A percentile compares a stretch with the other conserved stretches of the same genome.
These are phyloP conservation scores for Microctenopoma lineatum DNA, from an alignment of 2,797 vertebrate genomes.

Conservation along the genomic window DNA sequence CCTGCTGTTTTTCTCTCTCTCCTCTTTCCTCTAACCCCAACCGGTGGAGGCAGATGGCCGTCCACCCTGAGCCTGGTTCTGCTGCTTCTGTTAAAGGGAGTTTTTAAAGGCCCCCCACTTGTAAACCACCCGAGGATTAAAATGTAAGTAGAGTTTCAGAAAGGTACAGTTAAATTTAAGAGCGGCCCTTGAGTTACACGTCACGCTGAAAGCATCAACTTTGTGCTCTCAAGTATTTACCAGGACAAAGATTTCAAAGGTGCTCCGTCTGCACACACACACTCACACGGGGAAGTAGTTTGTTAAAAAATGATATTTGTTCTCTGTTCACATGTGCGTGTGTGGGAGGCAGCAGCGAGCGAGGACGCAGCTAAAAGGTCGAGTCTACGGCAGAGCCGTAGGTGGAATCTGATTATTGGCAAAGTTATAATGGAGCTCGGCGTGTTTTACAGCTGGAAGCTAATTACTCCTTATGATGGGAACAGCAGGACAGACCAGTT, in stretches of 20 bases:
- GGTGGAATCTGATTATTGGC: constrained; percentile 66
- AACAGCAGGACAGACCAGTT: constrained; percentile 36
- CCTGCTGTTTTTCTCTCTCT: too few species aligned
- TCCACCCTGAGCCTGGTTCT: too few species aligned
- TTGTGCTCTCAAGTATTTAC: background rate
- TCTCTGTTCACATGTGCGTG: constrained; percentile 35
- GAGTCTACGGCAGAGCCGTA: constrained; percentile 43
- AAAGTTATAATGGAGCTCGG: constrained; percentile 57
- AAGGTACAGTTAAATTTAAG: too few species aligned
- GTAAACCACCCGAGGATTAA: too few species aligned
- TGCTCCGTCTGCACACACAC: constrained; percentile 12
- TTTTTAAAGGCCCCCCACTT: too few species aligned
- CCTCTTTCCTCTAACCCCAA: too few species aligned
- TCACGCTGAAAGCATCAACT: background rate
- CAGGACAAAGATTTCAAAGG: background rate
- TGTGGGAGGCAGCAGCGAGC: constrained; percentile 36
- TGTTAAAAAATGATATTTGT: constrained; percentile 58
- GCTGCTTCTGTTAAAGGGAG: too few species aligned
- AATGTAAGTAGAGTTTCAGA: too few species aligned
- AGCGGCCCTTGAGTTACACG: too few species aligned
- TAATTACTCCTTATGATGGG: constrained; percentile 61
- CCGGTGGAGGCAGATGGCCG: too few species aligned
- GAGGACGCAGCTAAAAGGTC: constrained; percentile 63
- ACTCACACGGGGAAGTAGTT: background rate
- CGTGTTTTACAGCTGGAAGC: constrained; percentile 55